Conservation (phyloP, 2,888 invertebrate genomes). For the Abrostola triplasia region DNA sequence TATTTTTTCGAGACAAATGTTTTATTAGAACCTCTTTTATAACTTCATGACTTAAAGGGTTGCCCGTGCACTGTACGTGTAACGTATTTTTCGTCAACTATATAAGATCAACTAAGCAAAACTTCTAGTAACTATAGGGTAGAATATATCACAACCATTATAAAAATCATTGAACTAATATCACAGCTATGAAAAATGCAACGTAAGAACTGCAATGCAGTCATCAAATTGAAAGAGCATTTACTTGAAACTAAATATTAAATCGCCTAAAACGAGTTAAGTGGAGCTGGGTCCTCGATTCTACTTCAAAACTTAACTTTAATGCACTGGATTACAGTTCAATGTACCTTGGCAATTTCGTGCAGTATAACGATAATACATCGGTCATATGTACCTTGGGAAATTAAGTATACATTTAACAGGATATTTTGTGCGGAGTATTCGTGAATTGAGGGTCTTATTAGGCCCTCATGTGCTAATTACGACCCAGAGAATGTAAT, state of each 20-base stretch:
- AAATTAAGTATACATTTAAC: constrained; percentile 45
- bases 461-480: constrained; percentile 43
- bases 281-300: constrained; percentile 23
- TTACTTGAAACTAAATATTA: constrained; percentile 51
- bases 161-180: constrained; percentile 17
- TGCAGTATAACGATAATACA: constrained; percentile 6
- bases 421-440: constrained; percentile 23
- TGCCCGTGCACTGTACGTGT: no score
- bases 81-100: no score
- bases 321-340: accelerated
- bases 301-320: constrained; percentile 6
- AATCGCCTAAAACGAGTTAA: constrained; percentile 42
- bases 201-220: constrained; percentile 45
- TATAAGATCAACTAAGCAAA: no score
- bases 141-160: not conserved
- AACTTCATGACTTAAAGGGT: no score
- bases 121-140: not conserved
- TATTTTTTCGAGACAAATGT: no score
- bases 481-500: constrained; percentile 39
- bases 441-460: constrained; percentile 37
- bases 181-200: constrained; percentile 21
- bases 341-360: not conserved
- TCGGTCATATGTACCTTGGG: constrained; percentile 37
- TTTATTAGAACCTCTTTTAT: no score
- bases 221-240: constrained; percentile 33